Evolutionary conservation across 2,113 vertebrate species (phyloP).

Genomic region (Malurus cyaneus): DNA sequence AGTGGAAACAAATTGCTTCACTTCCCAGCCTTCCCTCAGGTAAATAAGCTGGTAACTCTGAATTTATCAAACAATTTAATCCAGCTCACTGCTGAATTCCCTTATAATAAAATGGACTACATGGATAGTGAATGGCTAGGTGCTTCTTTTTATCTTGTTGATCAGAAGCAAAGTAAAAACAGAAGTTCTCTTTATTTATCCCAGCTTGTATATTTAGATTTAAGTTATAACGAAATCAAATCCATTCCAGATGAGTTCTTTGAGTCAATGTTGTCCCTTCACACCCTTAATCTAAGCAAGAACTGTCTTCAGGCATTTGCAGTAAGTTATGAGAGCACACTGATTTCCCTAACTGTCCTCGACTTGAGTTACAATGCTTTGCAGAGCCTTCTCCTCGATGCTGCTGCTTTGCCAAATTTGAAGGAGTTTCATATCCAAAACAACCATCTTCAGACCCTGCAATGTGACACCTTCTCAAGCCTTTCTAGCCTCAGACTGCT

Average conservation of each 20-base stretch:
- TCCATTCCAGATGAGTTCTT: slow-evolving; percentile 81
- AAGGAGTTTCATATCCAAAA: slow-evolving; percentile 80
- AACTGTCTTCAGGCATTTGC: slow-evolving; percentile 85
- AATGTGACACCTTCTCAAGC: slow-evolving; percentile 71
- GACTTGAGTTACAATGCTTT: slow-evolving; percentile 87
- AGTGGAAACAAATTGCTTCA: slow-evolving; percentile 87
- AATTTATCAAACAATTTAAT: slow-evolving; percentile 89
- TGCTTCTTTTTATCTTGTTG: neutral
- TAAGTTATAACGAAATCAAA: slow-evolving; percentile 92
- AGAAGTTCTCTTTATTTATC: slow-evolving; percentile 46
- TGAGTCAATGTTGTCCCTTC: slow-evolving; percentile 76
- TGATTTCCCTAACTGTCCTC: slow-evolving; percentile 74
- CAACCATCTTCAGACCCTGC: slow-evolving; percentile 76
- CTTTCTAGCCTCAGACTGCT: slow-evolving; percentile 79
- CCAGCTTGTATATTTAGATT: slow-evolving; percentile 81
- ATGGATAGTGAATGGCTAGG: slow-evolving; percentile 40
- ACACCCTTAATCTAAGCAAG: slow-evolving; percentile 87
- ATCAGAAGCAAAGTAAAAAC: slow-evolving; percentile 24
- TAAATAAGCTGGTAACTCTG: slow-evolving; percentile 80
- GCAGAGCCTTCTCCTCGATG: slow-evolving; percentile 71
- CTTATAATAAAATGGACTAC: slow-evolving; percentile 32
- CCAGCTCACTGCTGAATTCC: slow-evolving; percentile 61
- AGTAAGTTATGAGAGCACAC: neutral
- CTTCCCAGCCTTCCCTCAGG: slow-evolving; percentile 82
- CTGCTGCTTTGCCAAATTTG: slow-evolving; percentile 64